Conservation (phyloP, 2,113 vertebrate genomes). For the chimpanzee (Pan troglodytes) region DNA sequence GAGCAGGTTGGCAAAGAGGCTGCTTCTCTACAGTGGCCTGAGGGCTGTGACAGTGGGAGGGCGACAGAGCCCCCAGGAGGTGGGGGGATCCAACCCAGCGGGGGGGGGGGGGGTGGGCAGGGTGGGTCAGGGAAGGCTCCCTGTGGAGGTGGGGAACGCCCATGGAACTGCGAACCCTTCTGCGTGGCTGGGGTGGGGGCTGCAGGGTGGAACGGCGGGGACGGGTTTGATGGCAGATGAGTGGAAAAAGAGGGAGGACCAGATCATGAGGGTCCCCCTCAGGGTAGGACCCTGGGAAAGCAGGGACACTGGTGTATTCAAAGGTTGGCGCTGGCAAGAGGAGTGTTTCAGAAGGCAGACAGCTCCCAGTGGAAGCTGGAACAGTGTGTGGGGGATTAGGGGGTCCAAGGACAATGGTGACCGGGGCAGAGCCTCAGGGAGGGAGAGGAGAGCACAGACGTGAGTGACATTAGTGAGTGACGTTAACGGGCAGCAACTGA, state of each 20-base stretch:
- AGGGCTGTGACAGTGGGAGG: neutral
- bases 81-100: accelerated
- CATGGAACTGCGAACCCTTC: neutral
- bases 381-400: neutral
- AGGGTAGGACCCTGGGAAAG: neutral
- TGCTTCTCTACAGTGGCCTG: no score
- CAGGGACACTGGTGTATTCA: neutral
- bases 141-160: neutral
- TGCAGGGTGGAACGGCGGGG: neutral
- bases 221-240: neutral
- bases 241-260: neutral
- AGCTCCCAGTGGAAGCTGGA: neutral
- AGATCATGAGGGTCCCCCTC: neutral
- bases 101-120: no score
- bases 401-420: neutral
- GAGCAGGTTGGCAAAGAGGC: neutral
- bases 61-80: neutral
- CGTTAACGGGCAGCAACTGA: neutral
- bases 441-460: neutral
- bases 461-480: neutral
- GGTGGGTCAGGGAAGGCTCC: neutral
- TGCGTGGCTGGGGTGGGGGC: accelerated
- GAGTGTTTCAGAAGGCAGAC: neutral
- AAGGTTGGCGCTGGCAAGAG: neutral
- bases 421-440: neutral